These are phyloP conservation scores for Latrodectus elegans DNA, from an alignment of 2,888 invertebrate genomes.

Conservation along the genomic window DNA sequence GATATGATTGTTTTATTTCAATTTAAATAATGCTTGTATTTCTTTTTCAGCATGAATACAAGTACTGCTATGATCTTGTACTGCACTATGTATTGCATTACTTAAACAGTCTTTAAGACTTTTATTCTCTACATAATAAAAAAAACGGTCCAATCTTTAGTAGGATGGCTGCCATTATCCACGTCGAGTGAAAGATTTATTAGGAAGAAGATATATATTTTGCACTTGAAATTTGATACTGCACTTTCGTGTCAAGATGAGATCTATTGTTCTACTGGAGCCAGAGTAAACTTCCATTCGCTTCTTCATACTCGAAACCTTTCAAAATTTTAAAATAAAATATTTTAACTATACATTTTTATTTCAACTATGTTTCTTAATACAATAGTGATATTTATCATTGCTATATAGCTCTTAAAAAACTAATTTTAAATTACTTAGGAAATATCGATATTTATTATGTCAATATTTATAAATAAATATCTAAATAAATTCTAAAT, in stretches of 20 bases:
- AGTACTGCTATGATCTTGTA: conserved; percentile 97
- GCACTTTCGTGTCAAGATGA: conserved; percentile 2
- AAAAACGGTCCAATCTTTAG: conserved; percentile 46
- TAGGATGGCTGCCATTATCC: conserved; percentile 24
- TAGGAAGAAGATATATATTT: conserved; percentile 44
- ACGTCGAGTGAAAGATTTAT: conserved; percentile 13
- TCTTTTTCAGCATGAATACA: conserved; percentile 91
- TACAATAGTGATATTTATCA: no score
- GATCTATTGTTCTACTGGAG: conserved; percentile 1
- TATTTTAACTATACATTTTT: no score
- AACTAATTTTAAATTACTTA: no score
- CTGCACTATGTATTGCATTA: conserved; percentile 96
- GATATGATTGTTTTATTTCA: no score
- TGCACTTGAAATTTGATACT: conserved; percentile 50
- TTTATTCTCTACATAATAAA: not conserved
- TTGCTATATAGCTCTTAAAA: no score
- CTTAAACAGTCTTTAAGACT: conserved; percentile 80
- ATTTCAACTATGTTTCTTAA: no score
- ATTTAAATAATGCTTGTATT: conserved; percentile 12
- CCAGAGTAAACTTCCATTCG: conserved; percentile 18
- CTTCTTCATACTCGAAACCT: not conserved
- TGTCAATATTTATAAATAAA: no score
- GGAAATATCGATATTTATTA: no score
- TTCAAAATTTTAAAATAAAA: no score
- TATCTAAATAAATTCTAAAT: no score